A percentile compares a stretch with the other conserved stretches of the same genome.
These are phyloP conservation scores for Drosophila kohkoa DNA, from an alignment of 1,140 invertebrate species.

Conservation along the genomic window DNA sequence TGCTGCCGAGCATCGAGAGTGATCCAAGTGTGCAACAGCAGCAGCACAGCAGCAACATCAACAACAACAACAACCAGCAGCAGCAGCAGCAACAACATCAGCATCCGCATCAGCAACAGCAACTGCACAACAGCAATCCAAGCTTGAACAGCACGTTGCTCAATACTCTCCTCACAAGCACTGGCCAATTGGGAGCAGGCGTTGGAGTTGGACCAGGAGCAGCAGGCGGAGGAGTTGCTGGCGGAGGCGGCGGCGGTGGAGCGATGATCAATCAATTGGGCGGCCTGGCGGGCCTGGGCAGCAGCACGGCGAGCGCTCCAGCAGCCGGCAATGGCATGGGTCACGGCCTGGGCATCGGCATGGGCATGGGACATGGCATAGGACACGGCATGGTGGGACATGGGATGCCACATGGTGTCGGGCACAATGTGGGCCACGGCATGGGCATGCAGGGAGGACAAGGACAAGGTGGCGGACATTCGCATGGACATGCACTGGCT, in stretches of 20 bases:
- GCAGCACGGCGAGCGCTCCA: conserved; percentile 54
- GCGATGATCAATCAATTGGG: conserved; percentile 63
- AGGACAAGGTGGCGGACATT: conserved; percentile 46
- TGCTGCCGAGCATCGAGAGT: conserved; percentile 64
- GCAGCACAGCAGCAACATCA: conserved; percentile 45
- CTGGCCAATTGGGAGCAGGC: conserved; percentile 26
- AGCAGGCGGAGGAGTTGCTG: conserved; percentile 22
- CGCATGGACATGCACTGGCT: conserved; percentile 72
- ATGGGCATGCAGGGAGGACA: conserved; percentile 1
- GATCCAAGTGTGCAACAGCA: conserved; percentile 47
- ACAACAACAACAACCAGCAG: conserved; percentile 46
- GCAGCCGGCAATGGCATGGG: conserved; percentile 12
- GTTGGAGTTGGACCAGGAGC: neutral
- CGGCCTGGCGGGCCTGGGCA: conserved; percentile 41
- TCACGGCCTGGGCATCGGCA: neutral
- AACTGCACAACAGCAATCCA: conserved; percentile 42
- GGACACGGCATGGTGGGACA: neutral
- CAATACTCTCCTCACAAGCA: conserved; percentile 47
- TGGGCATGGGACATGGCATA: neutral
- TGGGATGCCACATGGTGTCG: no score
- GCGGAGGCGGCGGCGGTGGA: conserved; percentile 21
- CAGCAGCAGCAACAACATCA: conserved; percentile 55
- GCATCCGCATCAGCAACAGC: conserved; percentile 44
- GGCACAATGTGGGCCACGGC: no score
- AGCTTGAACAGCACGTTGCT: conserved; percentile 60